Evolutionary conservation across 2,113 vertebrate species (phyloP).

Genomic region (Hippocampus barbouri): DNA sequence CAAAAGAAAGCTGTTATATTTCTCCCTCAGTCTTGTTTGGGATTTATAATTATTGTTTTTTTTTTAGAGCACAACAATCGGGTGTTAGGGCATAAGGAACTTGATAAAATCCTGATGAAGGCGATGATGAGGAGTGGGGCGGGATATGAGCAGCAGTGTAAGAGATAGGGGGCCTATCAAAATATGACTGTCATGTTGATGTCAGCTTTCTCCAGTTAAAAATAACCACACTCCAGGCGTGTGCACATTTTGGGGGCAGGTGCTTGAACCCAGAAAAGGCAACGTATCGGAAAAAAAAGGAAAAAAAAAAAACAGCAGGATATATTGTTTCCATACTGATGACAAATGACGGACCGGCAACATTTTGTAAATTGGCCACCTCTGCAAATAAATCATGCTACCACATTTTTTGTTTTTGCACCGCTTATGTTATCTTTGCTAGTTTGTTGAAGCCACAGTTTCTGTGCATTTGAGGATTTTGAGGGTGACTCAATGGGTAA

Average conservation of each 20-base stretch:
- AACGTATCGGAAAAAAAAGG: too few relatives aligned
- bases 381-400: too few relatives aligned
- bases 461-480: too few relatives aligned
- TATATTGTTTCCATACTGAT: too few relatives aligned
- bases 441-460: too few relatives aligned
- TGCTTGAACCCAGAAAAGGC: too few relatives aligned
- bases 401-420: too few relatives aligned
- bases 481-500: too few relatives aligned
- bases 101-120: conserved; percentile 68
- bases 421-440: too few relatives aligned
- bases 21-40: conserved; percentile 64
- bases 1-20: conserved; percentile 70
- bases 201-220: conserved; percentile 29
- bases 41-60: conserved; percentile 76
- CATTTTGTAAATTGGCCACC: too few relatives aligned
- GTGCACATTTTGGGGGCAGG: not conserved
- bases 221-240: conserved; percentile 5
- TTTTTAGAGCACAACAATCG: conserved; percentile 70
- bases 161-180: conserved; percentile 51
- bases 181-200: conserved; percentile 56
- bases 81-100: conserved; percentile 71
- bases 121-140: conserved; percentile 15
- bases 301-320: too few relatives aligned
- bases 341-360: too few relatives aligned
- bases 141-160: conserved; percentile 27